A percentile compares a stretch with the other conserved stretches of the same genome.
Evolutionary conservation across 2,888 invertebrate species (phyloP).

Genomic region (Ochropleura plecta): DNA sequence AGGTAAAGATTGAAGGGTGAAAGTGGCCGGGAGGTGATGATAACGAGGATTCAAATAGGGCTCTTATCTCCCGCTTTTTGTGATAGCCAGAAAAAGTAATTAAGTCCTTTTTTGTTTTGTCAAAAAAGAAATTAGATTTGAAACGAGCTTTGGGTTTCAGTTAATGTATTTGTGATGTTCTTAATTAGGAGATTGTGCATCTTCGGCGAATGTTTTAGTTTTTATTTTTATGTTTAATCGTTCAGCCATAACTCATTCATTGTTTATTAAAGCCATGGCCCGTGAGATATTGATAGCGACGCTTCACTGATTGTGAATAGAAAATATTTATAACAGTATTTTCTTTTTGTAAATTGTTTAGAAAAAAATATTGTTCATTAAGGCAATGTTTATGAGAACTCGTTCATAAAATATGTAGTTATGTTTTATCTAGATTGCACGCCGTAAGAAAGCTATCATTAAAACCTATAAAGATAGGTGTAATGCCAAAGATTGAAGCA

Average conservation of each 20-base stretch:
- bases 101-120: slow-evolving; percentile 84
- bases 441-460: slow-evolving; percentile 51
- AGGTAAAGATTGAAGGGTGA: slow-evolving; percentile 83
- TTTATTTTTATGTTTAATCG: slow-evolving; percentile 66
- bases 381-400: slow-evolving; percentile 36
- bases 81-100: slow-evolving; percentile 88
- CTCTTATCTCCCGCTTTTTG: slow-evolving; percentile 85
- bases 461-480: slow-evolving; percentile 47
- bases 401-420: slow-evolving; percentile 36
- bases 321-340: slow-evolving; percentile 19
- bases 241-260: slow-evolving; percentile 59
- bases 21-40: slow-evolving; percentile 82
- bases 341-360: slow-evolving; percentile 38
- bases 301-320: slow-evolving; percentile 48
- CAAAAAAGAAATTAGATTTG: slow-evolving; percentile 85
- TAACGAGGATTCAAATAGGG: slow-evolving; percentile 86
- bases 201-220: slow-evolving; percentile 66
- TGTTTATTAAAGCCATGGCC: slow-evolving; percentile 50
- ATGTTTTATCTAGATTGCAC: slow-evolving; percentile 44
- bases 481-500: slow-evolving; percentile 28
- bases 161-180: slow-evolving; percentile 86
- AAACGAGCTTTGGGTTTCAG: slow-evolving; percentile 73
- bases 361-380: slow-evolving; percentile 41
- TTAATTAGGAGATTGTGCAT: slow-evolving; percentile 81
- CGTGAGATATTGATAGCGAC: slow-evolving; percentile 62